Base-by-base conservation (phyloP, 1,140 invertebrate genomes). In the Macrocentrus cingulum region DNA sequence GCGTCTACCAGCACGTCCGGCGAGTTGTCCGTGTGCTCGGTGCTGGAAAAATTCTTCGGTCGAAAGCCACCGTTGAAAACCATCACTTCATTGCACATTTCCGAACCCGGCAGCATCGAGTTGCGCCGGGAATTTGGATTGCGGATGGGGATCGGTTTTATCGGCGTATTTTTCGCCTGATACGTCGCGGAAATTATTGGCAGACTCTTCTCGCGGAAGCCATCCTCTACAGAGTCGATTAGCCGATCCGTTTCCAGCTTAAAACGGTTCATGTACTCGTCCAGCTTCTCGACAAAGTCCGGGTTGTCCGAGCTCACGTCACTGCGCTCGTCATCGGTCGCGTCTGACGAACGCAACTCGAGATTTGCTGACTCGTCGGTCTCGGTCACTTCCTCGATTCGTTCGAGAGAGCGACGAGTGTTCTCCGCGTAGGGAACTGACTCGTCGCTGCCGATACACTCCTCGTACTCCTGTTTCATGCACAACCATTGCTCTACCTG, bases 401-500 rank as follows among this genome's bases (percentile, higher is more conserved):
- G 80, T 61, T 85, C 84, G 13, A 88, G 71, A 0, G 83, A 83
- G 74, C 86, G 75, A 62, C 83, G 79, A 6, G 79, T 67, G 60
- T 82, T 82, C 41, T 82, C 81, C n/a, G 71, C 55, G 16, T 66
- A 75, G 2, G 80, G 80, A 1, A 77, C 53, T 56, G 66, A 73
- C 41, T 83, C 82, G 59, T 86, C 85, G 49, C 79, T 84, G 66
- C 85, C 86, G 19, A 92, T 83, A 68, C 89, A 92, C 63, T 91
- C 89, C 72, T 92, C 89, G 73, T 89, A 91, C 71, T 92, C 90
- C 60, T 91, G 88, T 73, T 92, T 92, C 60, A 91, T 80, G 64
- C 87, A 90, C 2, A 93, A 74, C 90, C 91, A 93, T 57, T 91
- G 87, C 68, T 89, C 88, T n/a, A 92, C 90, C 75, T 90, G 89